Evolutionary conservation across 2,888 invertebrate genomes (phyloP), one percentile per base, ranked within the genome.

Genomic region (Lepeophtheirus nordmannii): DNA sequence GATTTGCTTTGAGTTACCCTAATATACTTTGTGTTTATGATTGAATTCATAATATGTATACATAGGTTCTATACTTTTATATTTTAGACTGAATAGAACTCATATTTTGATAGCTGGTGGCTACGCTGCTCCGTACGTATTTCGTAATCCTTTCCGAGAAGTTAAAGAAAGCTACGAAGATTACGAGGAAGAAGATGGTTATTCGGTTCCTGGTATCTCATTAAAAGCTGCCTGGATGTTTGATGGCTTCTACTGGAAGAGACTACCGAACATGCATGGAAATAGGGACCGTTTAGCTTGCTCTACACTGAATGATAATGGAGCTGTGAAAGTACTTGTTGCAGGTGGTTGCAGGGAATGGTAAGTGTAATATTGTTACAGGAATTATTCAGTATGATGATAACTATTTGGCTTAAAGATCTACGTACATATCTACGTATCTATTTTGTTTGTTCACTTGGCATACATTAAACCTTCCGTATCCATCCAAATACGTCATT

Each of bases 51-150:
- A n/a, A n/a, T n/a, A n/a, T n/a, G n/a, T 30, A 30, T 2, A 30
- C 7, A 30, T 30, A 30, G 30, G 30, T 30, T 30, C 30, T 30
- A 30, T 30, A 30, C 7, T 30, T 30, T 30, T 30, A 5, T 30
- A 30, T 30, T 60, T 10, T 14, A 60, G 60, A 14, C 56, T 63
- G 11, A 63, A 63, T 37, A 46, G 30, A 14, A 23, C 63, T 17
- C 63, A 63, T n/a, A 37, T 63, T 22, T 22, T 63, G 11, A 46
- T 63, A 22, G 56, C 63, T 63, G 63, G 63, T 23, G 63, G 63
- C 23, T 63, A 37, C 22, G 63, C 63, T 38, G 62, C 37, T 41
- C 41, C 37, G n/a, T 62, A 38, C 12, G 40, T 41, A 10, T n/a
- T 62, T 20, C 39, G 20, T 10, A 62, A 40, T 62, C 37, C 30